Conservation (phyloP, 2,113 vertebrate species). For the Orthonyx spaldingii region DNA sequence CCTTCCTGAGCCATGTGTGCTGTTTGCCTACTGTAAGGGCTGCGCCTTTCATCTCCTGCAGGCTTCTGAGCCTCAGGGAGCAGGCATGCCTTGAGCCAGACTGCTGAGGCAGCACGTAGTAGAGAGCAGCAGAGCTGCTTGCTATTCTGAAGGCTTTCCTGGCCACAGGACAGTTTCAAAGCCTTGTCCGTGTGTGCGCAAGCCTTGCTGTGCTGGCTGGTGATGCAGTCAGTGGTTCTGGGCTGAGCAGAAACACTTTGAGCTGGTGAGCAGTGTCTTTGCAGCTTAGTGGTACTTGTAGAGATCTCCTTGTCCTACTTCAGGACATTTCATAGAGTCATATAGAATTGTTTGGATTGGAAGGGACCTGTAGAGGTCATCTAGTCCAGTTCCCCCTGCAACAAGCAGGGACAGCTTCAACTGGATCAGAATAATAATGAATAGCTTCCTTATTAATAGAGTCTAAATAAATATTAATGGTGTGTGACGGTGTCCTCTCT, state of each 20-base stretch:
- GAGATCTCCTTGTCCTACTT: neutral
- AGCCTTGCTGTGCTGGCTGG: neutral
- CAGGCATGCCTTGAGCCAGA: neutral
- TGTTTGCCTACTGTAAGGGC: neutral
- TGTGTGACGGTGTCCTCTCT: neutral
- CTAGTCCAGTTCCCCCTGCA: accelerated
- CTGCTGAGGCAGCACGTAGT: neutral
- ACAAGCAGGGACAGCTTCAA: neutral
- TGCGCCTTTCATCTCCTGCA: neutral
- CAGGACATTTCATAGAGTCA: neutral
- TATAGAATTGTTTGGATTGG: neutral
- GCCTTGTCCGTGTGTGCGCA: neutral
- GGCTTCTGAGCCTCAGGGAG: neutral
- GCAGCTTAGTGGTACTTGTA: neutral
- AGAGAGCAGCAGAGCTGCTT: neutral
- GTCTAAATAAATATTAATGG: neutral
- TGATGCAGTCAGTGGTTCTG: neutral
- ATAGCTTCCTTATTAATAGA: neutral
- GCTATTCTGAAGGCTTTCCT: neutral
- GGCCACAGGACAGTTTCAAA: neutral
- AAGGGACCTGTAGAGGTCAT: neutral
- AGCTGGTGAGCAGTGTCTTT: neutral
- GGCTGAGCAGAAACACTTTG: neutral
- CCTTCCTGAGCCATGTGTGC: neutral
- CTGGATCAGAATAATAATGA: neutral